Conservation (phyloP, 2,888 invertebrate species). For the Ernsta delagoae region DNA sequence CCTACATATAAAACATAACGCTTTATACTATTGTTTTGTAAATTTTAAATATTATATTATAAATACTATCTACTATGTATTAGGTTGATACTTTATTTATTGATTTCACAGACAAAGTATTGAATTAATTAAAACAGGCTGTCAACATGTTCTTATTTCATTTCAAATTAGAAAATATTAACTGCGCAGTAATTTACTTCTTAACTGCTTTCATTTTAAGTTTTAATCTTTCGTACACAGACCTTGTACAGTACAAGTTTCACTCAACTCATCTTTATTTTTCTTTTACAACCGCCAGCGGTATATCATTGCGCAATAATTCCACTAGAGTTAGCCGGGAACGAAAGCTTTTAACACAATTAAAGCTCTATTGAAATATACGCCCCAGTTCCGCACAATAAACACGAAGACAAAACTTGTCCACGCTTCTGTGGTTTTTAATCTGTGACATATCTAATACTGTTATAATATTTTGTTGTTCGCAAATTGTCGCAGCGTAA, state of each 20-base stretch:
- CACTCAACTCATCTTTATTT: slow-evolving; percentile 24
- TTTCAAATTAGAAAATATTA: no score
- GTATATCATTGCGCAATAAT: slow-evolving; percentile 37
- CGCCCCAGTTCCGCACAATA: slow-evolving; percentile 31
- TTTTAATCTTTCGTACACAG: slow-evolving; percentile 7
- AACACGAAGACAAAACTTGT: slow-evolving; percentile 28
- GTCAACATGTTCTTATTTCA: no score
- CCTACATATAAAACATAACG: no score
- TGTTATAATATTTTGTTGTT: neutral
- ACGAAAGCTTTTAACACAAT: slow-evolving; percentile 37
- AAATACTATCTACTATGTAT: no score
- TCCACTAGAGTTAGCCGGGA: slow-evolving; percentile 34
- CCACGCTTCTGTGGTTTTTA: slow-evolving; percentile 22
- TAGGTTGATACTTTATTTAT: no score
- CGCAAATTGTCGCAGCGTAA: no score
- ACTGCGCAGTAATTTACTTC: neutral
- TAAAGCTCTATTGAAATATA: slow-evolving; percentile 32
- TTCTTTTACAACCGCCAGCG: slow-evolving; percentile 20
- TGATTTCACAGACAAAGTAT: no score
- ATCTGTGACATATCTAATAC: slow-evolving; percentile 7
- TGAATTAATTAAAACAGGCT: no score
- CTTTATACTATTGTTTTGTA: no score
- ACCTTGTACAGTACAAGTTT: neutral
- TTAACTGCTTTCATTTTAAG: slow-evolving; percentile 3
- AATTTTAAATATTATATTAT: no score